A percentile compares a stretch with the other conserved stretches of the same genome.
These are phyloP conservation scores for Meriones unguiculatus DNA, from an alignment of 2,113 vertebrate genomes.

Conservation along the genomic window DNA sequence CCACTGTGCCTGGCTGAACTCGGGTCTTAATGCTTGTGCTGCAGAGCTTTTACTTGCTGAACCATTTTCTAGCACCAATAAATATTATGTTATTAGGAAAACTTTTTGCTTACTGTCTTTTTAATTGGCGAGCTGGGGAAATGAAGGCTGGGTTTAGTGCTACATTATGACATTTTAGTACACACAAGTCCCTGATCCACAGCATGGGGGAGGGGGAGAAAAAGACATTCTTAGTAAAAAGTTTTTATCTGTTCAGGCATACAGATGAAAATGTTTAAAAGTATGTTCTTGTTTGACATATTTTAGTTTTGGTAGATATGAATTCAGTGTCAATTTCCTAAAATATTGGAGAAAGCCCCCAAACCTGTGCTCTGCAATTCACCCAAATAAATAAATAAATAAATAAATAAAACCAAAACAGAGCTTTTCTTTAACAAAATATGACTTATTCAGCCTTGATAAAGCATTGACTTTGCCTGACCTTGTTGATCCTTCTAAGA, in stretches of 20 bases:
- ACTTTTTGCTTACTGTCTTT: not conserved
- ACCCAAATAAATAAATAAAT: not conserved
- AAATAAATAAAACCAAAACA: too few species aligned
- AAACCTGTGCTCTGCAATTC: not conserved
- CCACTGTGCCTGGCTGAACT: not conserved
- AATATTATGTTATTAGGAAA: constrained; percentile 27
- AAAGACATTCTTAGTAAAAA: not conserved
- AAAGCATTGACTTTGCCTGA: constrained; percentile 15
- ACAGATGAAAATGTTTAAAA: constrained; percentile 42
- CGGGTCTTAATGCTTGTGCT: too few species aligned
- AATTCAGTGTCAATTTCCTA: constrained; percentile 23
- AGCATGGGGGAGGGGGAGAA: not conserved
- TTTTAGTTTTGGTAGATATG: constrained; percentile 48
- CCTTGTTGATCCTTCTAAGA: not conserved
- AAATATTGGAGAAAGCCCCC: not conserved
- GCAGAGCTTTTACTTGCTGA: not conserved
- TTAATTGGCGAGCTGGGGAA: not conserved
- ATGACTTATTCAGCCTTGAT: not conserved
- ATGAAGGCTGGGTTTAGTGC: not conserved
- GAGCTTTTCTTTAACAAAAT: not conserved
- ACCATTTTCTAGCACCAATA: not conserved
- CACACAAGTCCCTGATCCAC: not conserved
- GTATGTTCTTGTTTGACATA: constrained; percentile 27
- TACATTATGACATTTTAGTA: not conserved
- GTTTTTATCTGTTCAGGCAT: not conserved